Base-by-base conservation (phyloP, 2,888 invertebrate species). In the Drosophila parthenogenetica region DNA sequence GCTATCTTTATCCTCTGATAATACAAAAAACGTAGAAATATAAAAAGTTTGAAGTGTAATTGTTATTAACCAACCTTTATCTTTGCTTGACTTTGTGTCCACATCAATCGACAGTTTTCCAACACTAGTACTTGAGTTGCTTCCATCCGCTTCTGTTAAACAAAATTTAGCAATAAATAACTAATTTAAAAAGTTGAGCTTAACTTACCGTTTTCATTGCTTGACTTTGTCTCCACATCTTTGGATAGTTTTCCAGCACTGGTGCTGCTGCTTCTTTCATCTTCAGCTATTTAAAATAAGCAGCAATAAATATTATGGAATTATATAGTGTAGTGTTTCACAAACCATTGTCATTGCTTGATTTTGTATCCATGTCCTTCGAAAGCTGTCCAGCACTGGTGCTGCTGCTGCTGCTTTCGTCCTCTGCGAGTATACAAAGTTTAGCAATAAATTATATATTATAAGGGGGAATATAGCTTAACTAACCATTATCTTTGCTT, bases 1-100 rank as follows among this genome's bases (percentile, higher is more conserved):
- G 3, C 55, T 50, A n/a, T 50, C 87, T n/a, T 88, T 91, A 19
- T 91, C 90, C 60, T 92, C 91, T 2, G 90, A 3, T 11, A 35
- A 35, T 8, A 2, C 13, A 13, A 1, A 13, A 35, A 13, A 35
- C 0, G 8, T 29, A 29, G 29, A 3, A 35, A 35, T 35, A 13
- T 8, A 35, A 13, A 35, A 35, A 35, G 35, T 13, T 13, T 13
- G 0, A 3, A 13, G 5, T 13, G 13, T 35, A 13, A 0, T 13
- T 13, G 2, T 35, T 13, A 35, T 13, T 8, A 35, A 13, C 35
- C 3, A 3, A 35, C 35, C 35, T 1, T 35, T 35, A 11, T 35
- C 39, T 13, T 63, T 65, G 16, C 8, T 37, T 10, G 19, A 46
- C 37, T 40, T 37, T 3, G 39, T 19, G 2, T 16, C 63, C 0